Evolutionary conservation across 2,113 vertebrate genomes (phyloP).

Genomic region (Motacilla alba): DNA sequence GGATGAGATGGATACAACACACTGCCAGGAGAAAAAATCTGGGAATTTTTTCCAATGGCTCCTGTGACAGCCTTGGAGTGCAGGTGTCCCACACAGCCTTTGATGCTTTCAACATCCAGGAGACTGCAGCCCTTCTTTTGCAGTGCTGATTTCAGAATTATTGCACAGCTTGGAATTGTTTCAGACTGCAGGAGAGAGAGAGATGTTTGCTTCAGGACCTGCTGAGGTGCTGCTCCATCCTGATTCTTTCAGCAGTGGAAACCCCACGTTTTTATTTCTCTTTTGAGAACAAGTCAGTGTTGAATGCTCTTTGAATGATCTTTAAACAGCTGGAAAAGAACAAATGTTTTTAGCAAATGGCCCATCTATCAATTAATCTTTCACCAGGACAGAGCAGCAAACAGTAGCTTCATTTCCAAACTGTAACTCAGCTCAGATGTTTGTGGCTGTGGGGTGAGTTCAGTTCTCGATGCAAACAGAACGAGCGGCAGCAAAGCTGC

Average conservation of each 20-base stretch:
- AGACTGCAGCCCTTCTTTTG: background rate
- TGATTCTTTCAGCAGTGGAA: background rate
- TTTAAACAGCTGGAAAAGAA: background rate
- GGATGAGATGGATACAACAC: background rate
- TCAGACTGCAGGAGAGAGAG: background rate
- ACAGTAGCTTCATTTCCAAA: background rate
- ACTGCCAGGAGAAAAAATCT: background rate
- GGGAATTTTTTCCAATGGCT: background rate
- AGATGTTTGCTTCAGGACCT: background rate
- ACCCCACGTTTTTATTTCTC: background rate
- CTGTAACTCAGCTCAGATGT: background rate
- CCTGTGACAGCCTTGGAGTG: background rate
- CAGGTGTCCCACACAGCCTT: background rate
- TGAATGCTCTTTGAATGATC: background rate
- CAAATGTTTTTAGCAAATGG: background rate
- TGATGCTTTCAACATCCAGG: background rate
- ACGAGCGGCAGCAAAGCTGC: background rate
- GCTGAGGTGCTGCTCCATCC: background rate
- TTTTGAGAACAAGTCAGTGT: background rate
- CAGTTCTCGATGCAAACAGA: background rate
- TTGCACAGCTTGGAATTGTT: background rate
- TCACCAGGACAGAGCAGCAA: background rate
- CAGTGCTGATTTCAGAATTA: background rate
- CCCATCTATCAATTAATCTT: background rate
- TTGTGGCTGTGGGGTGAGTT: background rate